Percentiles rank a stretch among this genome's conserved stretches.
phyloP scores from a whole-genome alignment of 1,140 invertebrate species.

The Drosophila arizonae region DNA sequence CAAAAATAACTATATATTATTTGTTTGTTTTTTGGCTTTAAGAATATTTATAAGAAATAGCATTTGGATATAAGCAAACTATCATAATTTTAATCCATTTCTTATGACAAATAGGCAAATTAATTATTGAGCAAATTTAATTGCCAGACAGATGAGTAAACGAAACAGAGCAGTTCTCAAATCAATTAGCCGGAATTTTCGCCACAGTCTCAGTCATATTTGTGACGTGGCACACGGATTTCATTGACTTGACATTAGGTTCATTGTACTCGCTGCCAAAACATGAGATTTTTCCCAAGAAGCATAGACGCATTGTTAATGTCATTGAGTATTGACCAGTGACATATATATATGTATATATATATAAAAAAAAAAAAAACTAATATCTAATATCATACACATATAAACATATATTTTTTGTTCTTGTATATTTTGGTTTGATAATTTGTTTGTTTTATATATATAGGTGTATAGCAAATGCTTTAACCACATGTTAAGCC shows the following conservation, averaged over 20 bases:
- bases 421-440: neutral
- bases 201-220: constrained; percentile 3
- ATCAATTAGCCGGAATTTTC: constrained; percentile 18
- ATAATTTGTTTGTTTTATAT: neutral
- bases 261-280: constrained; percentile 42
- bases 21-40: too few species aligned
- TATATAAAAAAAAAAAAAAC: too few species aligned
- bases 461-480: constrained; percentile 21
- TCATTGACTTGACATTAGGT: constrained; percentile 29
- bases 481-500: constrained; percentile 43
- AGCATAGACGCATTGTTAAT: constrained; percentile 12
- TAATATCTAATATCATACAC: neutral
- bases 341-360: constrained; percentile 42
- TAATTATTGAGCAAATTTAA: constrained; percentile 18
- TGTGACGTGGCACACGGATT: constrained; percentile 13
- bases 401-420: neutral
- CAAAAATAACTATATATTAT: too few species aligned
- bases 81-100: neutral
- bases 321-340: constrained; percentile 51
- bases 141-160: constrained; percentile 48
- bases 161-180: constrained; percentile 9
- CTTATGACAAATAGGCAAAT: constrained; percentile 6
- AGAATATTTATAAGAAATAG: neutral
- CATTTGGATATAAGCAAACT: neutral
- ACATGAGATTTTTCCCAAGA: constrained; percentile 18